Evolutionary conservation across 2,113 vertebrate genomes (phyloP), one percentile per base, ranked within the genome.

Genomic region (Carollia perspicillata): DNA sequence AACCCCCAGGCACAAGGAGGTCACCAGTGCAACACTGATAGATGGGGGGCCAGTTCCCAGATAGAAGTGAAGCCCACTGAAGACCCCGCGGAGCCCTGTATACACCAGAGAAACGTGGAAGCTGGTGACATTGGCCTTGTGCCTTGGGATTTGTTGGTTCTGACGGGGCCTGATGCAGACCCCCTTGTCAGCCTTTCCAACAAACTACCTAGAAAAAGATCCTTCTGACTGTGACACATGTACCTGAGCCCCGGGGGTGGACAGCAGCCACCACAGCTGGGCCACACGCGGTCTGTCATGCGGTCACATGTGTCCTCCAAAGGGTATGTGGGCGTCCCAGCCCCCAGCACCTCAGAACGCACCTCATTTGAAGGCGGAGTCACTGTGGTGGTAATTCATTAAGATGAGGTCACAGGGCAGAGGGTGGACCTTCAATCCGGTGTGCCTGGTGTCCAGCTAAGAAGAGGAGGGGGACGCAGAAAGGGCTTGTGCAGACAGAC

Each of bases 251-350:
- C 12, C 12, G 6, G 35, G 12, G 5, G 40, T 33, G 26, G 20
- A 23, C 33, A 23, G 75, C 12, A 72, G 42, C 12, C 49, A 66
- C 22, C 78, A 11, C 47, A 20, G 1, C 6, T 5, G 30, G 66
- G 20, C 42, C 18, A 16, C 2, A 23, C 1, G 3, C 1, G 37
- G 11, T 18, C 17, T 68, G 0, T 2, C 37, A n/a, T 10, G 5
- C 8, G 18, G 20, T 14, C 53, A 30, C n/a, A 18, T n/a, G 10
- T 42, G 14, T 30, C 30, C 49, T 4, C 69, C 28, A 69, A 63
- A 58, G 23, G 44, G 63, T 1, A 23, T 1, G 16, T 40, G 18
- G 44, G 30, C 16, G 20, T 47, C 9, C 30, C 65, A 37, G 53
- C 60, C 51, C 51, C 51, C 51, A 53, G 18, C 51, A 20, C 51